These are phyloP conservation scores for Paradoxurus hermaphroditus DNA, from an alignment of 2,113 vertebrate species.

Conservation along the genomic window DNA sequence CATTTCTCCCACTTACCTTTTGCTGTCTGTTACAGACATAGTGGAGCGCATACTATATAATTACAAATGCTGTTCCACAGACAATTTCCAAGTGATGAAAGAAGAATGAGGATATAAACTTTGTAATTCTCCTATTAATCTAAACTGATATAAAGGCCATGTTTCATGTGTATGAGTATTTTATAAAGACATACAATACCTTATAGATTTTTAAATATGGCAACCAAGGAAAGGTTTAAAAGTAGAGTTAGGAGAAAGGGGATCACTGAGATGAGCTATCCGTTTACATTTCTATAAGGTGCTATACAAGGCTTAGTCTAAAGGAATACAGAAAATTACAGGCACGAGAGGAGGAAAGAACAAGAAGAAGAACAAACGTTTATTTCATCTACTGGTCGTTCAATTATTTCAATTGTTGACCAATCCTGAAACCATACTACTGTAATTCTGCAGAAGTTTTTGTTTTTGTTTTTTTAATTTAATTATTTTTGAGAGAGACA, in stretches of 20 bases:
- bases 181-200: neutral
- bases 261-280: neutral
- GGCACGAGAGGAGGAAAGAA: neutral
- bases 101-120: neutral
- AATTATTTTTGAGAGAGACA: too few relatives aligned
- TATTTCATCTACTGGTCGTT: neutral
- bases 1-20: neutral
- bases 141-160: neutral
- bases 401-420: neutral
- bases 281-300: neutral
- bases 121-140: neutral
- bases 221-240: neutral
- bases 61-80: neutral
- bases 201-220: neutral
- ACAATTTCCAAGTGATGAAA: neutral
- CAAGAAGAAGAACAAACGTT: neutral
- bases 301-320: neutral
- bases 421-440: neutral
- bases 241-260: neutral
- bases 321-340: neutral
- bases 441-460: neutral
- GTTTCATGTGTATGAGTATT: neutral
- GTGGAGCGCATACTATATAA: neutral
- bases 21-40: neutral
- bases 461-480: too few relatives aligned